Conservation (phyloP, 1,140 invertebrate species). For the Phymorhynchus buccinoides region DNA sequence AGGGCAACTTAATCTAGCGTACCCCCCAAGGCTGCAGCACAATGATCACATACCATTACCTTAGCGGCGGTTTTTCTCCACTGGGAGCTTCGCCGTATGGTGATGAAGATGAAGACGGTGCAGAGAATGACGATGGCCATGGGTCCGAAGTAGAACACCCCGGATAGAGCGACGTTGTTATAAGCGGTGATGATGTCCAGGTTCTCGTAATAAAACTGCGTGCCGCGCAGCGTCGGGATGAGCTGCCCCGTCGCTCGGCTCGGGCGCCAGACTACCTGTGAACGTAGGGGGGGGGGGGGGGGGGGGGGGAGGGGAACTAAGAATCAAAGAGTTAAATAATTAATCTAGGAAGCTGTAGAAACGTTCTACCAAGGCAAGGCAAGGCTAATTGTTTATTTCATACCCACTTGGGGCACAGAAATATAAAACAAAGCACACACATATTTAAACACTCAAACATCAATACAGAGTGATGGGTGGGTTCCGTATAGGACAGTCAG, state of each 20-base stretch:
- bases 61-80: slow-evolving; percentile 27
- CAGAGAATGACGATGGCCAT: slow-evolving; percentile 42
- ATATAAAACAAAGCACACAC: too few species aligned
- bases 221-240: slow-evolving; percentile 36
- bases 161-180: slow-evolving; percentile 40
- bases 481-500: too few species aligned
- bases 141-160: slow-evolving; percentile 48
- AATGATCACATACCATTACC: neutral
- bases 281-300: too few species aligned
- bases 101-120: slow-evolving; percentile 45
- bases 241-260: slow-evolving; percentile 14
- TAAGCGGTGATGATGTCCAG: slow-evolving; percentile 40
- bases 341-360: too few species aligned
- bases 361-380: too few species aligned
- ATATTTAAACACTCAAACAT: neutral
- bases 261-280: neutral
- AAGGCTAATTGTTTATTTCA: too few species aligned
- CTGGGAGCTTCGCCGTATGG: slow-evolving; percentile 35
- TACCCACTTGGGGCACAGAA: too few species aligned
- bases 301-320: too few species aligned
- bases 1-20: too few species aligned
- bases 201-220: slow-evolving; percentile 44
- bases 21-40: too few species aligned
- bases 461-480: too few species aligned
- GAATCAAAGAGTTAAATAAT: too few species aligned